Conservation (phyloP, 2,797 vertebrate species). For the Phaenicophaeus curvirostris region DNA sequence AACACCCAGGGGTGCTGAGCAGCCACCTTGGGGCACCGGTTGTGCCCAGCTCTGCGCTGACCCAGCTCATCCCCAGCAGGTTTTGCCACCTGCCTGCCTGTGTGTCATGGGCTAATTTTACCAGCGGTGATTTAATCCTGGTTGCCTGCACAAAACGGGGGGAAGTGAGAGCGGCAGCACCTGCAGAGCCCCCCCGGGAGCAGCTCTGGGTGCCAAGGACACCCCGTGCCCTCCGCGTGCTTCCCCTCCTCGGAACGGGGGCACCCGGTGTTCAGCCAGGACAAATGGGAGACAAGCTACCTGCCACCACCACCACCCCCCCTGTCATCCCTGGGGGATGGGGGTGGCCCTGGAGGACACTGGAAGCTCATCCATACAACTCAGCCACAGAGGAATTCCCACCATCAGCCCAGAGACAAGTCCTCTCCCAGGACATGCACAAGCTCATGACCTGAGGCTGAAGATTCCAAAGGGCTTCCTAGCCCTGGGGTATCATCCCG, state of each 20-base stretch:
- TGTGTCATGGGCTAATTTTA: constrained; percentile 61
- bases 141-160: not conserved
- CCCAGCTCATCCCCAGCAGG: not conserved
- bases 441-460: not conserved
- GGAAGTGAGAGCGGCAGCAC: not conserved
- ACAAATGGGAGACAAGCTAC: not conserved
- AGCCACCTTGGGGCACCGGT: rapidly evolving
- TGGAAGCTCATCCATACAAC: not conserved
- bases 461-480: not conserved
- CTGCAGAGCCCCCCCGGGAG: not conserved
- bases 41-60: not conserved
- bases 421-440: rapidly evolving
- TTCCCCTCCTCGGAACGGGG: rapidly evolving
- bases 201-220: not conserved
- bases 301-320: rapidly evolving
- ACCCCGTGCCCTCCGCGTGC: not conserved
- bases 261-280: not conserved
- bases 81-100: not conserved
- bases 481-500: not conserved
- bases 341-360: not conserved
- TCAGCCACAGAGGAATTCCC: not conserved
- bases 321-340: too few species aligned
- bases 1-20: not conserved
- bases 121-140: not conserved
- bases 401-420: not conserved